Evolutionary conservation across 2,113 vertebrate genomes (phyloP).

Genomic region (Cheilinus undulatus): DNA sequence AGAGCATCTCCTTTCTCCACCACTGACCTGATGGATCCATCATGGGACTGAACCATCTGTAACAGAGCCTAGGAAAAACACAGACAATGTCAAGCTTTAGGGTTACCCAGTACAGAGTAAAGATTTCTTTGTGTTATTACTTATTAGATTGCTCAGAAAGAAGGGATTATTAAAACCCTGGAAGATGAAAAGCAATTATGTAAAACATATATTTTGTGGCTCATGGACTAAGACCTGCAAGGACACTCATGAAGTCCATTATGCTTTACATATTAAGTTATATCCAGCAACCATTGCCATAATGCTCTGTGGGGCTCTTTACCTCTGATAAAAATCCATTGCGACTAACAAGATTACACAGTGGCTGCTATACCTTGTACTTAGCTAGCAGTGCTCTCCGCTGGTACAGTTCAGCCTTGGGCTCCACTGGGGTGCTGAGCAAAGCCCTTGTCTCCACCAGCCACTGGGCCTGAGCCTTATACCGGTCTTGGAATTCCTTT

Average conservation of each 20-base stretch:
- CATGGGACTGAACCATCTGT: constrained; percentile 91
- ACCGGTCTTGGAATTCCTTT: constrained; percentile 94
- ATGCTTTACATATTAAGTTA: constrained; percentile 36
- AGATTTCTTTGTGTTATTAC: neutral
- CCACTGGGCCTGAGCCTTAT: constrained; percentile 90
- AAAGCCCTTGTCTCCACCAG: constrained; percentile 85
- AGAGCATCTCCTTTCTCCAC: constrained; percentile 92
- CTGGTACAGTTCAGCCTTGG: constrained; percentile 95
- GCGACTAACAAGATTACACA: neutral
- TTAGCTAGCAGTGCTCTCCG: constrained; percentile 95
- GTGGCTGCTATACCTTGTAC: constrained; percentile 88
- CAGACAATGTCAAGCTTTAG: neutral
- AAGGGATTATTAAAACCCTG: neutral
- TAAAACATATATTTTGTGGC: constrained; percentile 6
- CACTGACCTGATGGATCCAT: constrained; percentile 90
- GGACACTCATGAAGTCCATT: constrained; percentile 39
- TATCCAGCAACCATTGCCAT: neutral
- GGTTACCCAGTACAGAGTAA: neutral
- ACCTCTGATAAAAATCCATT: constrained; percentile 16
- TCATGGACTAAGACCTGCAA: constrained; percentile 24
- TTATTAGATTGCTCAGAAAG: neutral
- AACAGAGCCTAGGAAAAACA: constrained; percentile 86
- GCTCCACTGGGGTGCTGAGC: constrained; percentile 86
- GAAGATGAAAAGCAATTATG: constrained; percentile 24
- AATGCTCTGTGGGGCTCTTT: neutral